Evolutionary conservation across 2,888 invertebrate species (phyloP).

Genomic region (Aspidiotus rigidus): DNA sequence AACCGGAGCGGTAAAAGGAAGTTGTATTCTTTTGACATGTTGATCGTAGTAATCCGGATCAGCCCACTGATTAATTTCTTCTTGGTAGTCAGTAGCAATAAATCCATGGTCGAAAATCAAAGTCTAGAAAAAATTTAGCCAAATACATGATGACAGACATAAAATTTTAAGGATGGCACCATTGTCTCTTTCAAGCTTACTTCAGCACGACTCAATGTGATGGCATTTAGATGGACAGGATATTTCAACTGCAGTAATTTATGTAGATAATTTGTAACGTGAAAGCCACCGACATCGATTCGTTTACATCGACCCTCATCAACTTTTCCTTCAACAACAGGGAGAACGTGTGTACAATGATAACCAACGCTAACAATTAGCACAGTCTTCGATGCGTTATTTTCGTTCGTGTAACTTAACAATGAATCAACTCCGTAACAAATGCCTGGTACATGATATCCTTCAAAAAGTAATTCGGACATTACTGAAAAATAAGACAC

Average conservation of each 20-base stretch:
- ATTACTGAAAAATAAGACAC: slow-evolving; percentile 58
- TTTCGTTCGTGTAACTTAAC: slow-evolving; percentile 57
- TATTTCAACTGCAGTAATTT: slow-evolving; percentile 84
- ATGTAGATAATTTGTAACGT: slow-evolving; percentile 74
- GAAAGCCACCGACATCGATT: slow-evolving; percentile 79
- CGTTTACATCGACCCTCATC: slow-evolving; percentile 63
- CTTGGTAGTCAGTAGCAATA: slow-evolving; percentile 67
- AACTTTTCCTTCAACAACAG: slow-evolving; percentile 62
- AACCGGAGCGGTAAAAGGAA: slow-evolving; percentile 62
- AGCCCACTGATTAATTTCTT: slow-evolving; percentile 71
- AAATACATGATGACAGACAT: not conserved
- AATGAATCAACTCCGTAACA: slow-evolving; percentile 80
- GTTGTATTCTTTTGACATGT: slow-evolving; percentile 73
- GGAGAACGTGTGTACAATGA: slow-evolving; percentile 78
- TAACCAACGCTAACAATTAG: slow-evolving; percentile 78
- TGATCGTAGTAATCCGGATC: slow-evolving; percentile 70
- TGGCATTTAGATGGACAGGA: slow-evolving; percentile 78
- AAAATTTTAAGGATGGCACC: not conserved
- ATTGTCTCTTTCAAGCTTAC: slow-evolving; percentile 41
- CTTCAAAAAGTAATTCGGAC: slow-evolving; percentile 89
- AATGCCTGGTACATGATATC: slow-evolving; percentile 75
- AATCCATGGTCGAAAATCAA: slow-evolving; percentile 70
- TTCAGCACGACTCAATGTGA: slow-evolving; percentile 78
- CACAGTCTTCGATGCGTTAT: slow-evolving; percentile 47
- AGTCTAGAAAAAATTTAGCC: slow-evolving; percentile 47